These are phyloP conservation scores for Pasiphila rectangulata DNA, from an alignment of 2,888 invertebrate genomes.

Conservation along the genomic window DNA sequence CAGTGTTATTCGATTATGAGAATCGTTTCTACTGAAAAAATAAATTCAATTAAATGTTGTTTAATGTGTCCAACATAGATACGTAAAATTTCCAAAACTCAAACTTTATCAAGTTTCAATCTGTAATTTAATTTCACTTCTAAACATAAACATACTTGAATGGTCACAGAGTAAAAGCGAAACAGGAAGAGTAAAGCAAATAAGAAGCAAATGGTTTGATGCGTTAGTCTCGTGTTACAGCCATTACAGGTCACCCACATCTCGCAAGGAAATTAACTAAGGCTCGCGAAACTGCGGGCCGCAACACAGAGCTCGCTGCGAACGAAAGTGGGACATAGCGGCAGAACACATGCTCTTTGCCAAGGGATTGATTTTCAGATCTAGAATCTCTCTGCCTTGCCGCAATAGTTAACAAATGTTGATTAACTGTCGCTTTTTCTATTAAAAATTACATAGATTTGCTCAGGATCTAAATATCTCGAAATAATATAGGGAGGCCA, in stretches of 20 bases:
- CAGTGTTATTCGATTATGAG: no score
- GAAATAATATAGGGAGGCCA: no score
- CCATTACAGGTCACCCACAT: conserved; percentile 33
- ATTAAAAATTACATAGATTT: no score
- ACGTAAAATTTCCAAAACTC: no score
- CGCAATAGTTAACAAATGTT: no score
- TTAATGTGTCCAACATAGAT: no score
- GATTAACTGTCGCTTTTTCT: no score
- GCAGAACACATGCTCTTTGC: background rate
- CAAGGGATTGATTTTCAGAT: background rate
- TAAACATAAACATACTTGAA: conserved; percentile 6
- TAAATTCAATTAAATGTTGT: background rate
- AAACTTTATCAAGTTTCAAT: no score
- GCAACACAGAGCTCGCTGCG: background rate
- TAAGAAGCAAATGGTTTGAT: conserved; percentile 37
- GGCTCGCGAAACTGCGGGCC: conserved; percentile 19
- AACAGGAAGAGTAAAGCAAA: conserved; percentile 42
- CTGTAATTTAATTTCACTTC: no score
- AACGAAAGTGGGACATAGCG: conserved; percentile 1
- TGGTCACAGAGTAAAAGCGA: conserved; percentile 16
- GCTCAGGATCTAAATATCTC: no score
- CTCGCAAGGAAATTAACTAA: conserved; percentile 38
- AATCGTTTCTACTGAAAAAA: no score
- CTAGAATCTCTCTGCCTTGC: no score
- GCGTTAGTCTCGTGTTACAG: conserved; percentile 42